phyloP scores from a whole-genome alignment of 2,113 vertebrate genomes.

The Abramis brama region DNA sequence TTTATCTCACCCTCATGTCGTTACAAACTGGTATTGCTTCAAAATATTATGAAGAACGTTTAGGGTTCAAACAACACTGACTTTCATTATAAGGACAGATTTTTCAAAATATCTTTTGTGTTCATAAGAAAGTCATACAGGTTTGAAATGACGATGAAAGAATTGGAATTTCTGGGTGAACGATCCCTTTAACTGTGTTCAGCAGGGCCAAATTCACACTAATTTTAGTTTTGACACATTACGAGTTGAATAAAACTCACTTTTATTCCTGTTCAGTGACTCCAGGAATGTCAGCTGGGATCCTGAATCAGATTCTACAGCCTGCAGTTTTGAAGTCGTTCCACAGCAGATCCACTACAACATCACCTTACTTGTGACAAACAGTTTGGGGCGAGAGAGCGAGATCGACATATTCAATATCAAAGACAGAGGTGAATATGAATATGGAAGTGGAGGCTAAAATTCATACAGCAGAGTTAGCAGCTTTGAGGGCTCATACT shows the following conservation, averaged over 20 bases:
- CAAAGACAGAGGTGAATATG: slow-evolving; percentile 65
- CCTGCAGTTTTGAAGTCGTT: slow-evolving; percentile 52
- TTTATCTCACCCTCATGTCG: no score
- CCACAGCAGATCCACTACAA: slow-evolving; percentile 61
- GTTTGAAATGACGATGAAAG: not conserved
- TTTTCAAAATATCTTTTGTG: not conserved
- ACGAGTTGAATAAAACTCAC: not conserved
- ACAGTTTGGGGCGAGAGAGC: slow-evolving; percentile 63
- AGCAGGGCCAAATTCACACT: not conserved
- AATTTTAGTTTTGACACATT: not conserved
- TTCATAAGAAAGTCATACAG: not conserved
- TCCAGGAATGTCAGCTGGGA: slow-evolving; percentile 28
- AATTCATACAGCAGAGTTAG: not conserved
- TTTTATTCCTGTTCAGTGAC: slow-evolving; percentile 50
- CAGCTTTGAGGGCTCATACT: not conserved
- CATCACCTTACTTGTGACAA: slow-evolving; percentile 61
- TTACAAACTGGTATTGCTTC: not conserved
- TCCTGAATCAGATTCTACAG: not conserved
- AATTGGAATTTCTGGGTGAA: not conserved
- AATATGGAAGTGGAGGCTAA: not conserved
- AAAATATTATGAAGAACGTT: not conserved
- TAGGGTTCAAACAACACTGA: not conserved
- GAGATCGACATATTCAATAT: slow-evolving; percentile 65
- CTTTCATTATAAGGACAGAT: not conserved
- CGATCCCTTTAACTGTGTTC: not conserved